Conservation (phyloP, 2,888 invertebrate genomes). For the Celastrina argiolus region DNA sequence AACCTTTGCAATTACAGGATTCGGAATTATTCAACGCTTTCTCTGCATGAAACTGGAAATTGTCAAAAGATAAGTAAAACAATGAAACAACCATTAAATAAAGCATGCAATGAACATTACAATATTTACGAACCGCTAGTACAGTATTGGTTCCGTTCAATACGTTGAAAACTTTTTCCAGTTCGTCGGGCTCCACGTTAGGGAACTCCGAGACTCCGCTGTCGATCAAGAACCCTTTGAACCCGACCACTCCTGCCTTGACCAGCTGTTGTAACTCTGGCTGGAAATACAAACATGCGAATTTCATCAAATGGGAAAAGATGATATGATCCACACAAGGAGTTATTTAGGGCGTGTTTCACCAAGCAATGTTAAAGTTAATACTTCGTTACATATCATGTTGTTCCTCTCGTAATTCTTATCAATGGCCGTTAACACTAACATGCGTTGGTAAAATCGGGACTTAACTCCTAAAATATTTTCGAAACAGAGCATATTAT, state of each 20-base stretch:
- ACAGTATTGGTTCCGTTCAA: constrained; percentile 78
- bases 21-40: constrained; percentile 25
- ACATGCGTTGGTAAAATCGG: no score
- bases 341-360: no score
- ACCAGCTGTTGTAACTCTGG: constrained; percentile 74
- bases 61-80: neutral
- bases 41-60: constrained; percentile 83
- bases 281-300: constrained; percentile 41
- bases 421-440: no score
- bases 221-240: constrained; percentile 83
- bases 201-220: constrained; percentile 83
- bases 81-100: neutral
- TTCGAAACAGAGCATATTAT: no score
- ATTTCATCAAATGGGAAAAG: no score
- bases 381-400: no score
- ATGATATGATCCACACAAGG: no score
- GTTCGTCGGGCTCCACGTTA: constrained; percentile 72
- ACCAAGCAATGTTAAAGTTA: no score
- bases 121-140: constrained; percentile 75
- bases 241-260: constrained; percentile 82
- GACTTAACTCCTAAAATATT: no score
- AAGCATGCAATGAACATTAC: neutral
- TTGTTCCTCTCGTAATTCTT: no score
- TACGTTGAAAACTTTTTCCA: constrained; percentile 73
- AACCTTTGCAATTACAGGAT: constrained; percentile 25